These are phyloP conservation scores for Rhinichthys klamathensis DNA, from an alignment of 2,113 vertebrate species.

Conservation along the genomic window DNA sequence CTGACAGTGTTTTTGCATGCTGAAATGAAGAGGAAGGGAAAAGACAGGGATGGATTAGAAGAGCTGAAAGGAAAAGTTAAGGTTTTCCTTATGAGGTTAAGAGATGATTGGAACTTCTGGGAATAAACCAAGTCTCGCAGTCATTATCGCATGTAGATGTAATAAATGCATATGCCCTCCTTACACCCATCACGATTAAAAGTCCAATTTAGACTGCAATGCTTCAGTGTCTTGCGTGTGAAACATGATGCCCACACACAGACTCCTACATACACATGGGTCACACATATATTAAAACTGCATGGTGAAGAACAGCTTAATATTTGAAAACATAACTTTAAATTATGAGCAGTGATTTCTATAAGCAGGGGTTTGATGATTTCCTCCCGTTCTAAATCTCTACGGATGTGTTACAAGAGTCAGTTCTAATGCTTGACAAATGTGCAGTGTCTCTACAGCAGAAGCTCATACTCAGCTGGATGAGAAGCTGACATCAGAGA, in stretches of 20 bases:
- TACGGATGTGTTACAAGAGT: neutral
- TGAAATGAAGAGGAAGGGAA: neutral
- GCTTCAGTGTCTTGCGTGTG: neutral
- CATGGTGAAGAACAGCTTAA: neutral
- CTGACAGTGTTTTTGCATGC: conserved; percentile 34
- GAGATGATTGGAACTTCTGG: neutral
- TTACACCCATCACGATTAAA: neutral
- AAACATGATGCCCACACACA: neutral
- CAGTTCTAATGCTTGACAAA: neutral
- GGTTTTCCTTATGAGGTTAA: neutral
- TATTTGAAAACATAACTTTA: neutral
- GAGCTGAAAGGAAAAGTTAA: neutral
- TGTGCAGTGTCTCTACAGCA: neutral
- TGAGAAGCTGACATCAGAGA: conserved; percentile 8
- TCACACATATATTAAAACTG: neutral
- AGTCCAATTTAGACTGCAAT: neutral
- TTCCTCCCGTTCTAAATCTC: neutral
- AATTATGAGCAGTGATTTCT: neutral
- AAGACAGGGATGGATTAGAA: neutral
- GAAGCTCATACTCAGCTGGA: neutral
- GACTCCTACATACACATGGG: neutral
- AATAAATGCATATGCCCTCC: neutral
- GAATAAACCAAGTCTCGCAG: conserved; percentile 26
- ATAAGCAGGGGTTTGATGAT: neutral
- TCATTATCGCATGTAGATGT: neutral